Evolutionary conservation across 2,113 vertebrate genomes (phyloP), one percentile per base, ranked within the genome.

Genomic region (Xenopus laevis): DNA sequence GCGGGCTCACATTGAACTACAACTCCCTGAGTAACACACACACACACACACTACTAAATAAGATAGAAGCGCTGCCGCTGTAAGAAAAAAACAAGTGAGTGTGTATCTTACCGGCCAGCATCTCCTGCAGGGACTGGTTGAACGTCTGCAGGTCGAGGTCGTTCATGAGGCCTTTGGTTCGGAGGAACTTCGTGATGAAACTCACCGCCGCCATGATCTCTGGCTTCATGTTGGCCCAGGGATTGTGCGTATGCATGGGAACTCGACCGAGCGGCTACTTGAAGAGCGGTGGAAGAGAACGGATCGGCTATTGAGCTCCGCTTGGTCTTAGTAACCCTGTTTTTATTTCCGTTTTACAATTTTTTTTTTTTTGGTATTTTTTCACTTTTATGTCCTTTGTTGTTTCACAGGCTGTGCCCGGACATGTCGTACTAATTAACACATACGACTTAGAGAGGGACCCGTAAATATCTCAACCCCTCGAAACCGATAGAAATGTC

Each of bases 111-210:
- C 96, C 96, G 90, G 95, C 86, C 90, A 98, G 87, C 78, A 98
- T 94, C 81, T 98, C 96, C 86, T 97, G 95, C 78, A 98, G 90
- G 87, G 92, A 94, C 87, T 95, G 94, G 89, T 87, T 97, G 91
- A 98, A 98, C 30, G 96, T 97, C 83, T 98, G 96, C 80, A 98
- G 91, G 89, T 98, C 95, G 85, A 94, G 88, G 79, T 98, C 96
- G 89, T 96, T 96, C 90, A 96, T 94, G 82, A 95, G 91, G 82
- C 96, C 96, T 89, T 96, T 97, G 82, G 96, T 95, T 82, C 95
- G 87, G 87, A 98, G 91, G 83, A 98, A 97, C 87, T 96, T 93
- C 79, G 96, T 90, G 86, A 98, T 93, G 89, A 98, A 98, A 78
- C 88, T 89, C 83, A 98, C 95, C 63, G 96, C 96, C 81, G 96